A percentile compares a stretch with the other conserved stretches of the same genome.
Conservation (phyloP, 2,888 invertebrate genomes). For the Ophraella communa region DNA sequence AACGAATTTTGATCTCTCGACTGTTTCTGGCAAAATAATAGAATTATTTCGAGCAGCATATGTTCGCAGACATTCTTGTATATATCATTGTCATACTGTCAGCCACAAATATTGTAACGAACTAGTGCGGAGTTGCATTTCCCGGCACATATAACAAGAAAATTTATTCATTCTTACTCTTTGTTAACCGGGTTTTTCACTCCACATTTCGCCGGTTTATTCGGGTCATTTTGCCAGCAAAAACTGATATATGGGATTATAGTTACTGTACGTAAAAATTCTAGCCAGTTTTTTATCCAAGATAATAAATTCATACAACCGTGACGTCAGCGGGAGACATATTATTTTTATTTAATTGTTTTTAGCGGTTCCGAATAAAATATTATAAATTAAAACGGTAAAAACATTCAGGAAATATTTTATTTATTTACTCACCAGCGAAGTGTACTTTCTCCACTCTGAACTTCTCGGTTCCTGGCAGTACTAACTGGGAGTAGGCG, state of each 20-base stretch:
- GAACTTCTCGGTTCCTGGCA: conserved; percentile 67
- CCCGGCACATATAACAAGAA: conserved; percentile 20
- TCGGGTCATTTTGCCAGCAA: conserved; percentile 28
- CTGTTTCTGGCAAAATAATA: conserved; percentile 4
- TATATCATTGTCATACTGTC: conserved; percentile 32
- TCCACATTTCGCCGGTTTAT: conserved; percentile 29
- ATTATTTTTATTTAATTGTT: not conserved
- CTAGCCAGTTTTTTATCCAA: not conserved
- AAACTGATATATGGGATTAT: conserved; percentile 22
- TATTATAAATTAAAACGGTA: no score
- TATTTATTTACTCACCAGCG: conserved; percentile 70
- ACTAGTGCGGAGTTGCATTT: conserved; percentile 27
- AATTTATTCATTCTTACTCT: conserved; percentile 30
- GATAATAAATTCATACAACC: not conserved
- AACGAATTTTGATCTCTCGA: not conserved
- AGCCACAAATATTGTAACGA: conserved; percentile 36
- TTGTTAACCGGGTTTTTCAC: conserved; percentile 24
- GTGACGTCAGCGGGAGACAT: not conserved
- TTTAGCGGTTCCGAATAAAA: not conserved
- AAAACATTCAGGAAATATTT: no score
- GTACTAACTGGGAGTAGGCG: conserved; percentile 66
- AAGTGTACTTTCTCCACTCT: conserved; percentile 68
- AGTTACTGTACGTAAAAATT: conserved; percentile 4
- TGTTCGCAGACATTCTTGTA: conserved; percentile 30
- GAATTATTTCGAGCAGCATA: conserved; percentile 17